phyloP scores from a whole-genome alignment of 2,113 vertebrate species.

The Neotragus pygmaeus region DNA sequence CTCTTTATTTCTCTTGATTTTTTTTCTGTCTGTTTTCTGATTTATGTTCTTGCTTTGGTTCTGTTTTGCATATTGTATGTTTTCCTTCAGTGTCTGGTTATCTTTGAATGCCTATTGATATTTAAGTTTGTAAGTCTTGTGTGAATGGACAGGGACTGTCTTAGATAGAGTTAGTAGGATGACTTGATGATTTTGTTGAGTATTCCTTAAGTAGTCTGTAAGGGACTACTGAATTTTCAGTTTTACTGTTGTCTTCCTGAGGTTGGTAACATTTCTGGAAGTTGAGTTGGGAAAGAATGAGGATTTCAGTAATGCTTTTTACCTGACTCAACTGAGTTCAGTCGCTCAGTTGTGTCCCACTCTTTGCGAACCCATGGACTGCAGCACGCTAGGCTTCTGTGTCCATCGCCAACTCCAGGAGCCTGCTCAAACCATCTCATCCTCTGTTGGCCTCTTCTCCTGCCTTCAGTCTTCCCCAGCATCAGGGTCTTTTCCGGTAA shows the following conservation, averaged over 20 bases:
- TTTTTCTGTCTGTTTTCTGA: not conserved
- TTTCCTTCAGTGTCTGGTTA: not conserved
- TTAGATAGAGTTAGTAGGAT: not conserved
- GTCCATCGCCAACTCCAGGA: not conserved
- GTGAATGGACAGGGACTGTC: not conserved
- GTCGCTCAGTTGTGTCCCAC: not conserved
- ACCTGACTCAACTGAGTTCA: not conserved
- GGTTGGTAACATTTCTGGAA: not conserved
- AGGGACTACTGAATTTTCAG: not conserved
- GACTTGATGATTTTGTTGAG: not conserved
- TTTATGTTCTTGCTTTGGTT: not conserved
- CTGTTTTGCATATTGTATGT: not conserved
- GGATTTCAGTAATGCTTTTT: not conserved
- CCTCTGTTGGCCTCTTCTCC: not conserved
- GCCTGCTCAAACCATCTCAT: not conserved
- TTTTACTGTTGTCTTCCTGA: not conserved
- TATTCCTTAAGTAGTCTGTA: not conserved
- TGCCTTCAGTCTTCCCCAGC: not conserved
- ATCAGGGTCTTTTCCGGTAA: not conserved
- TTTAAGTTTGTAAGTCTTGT: not conserved
- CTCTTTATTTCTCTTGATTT: not conserved
- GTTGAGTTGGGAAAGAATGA: not conserved
- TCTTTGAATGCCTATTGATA: not conserved
- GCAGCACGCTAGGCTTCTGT: not conserved
- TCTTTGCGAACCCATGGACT: not conserved